Evolutionary conservation across 2,797 vertebrate genomes (phyloP), one percentile per base, ranked within the genome.

Genomic region (Fratercula arctica): DNA sequence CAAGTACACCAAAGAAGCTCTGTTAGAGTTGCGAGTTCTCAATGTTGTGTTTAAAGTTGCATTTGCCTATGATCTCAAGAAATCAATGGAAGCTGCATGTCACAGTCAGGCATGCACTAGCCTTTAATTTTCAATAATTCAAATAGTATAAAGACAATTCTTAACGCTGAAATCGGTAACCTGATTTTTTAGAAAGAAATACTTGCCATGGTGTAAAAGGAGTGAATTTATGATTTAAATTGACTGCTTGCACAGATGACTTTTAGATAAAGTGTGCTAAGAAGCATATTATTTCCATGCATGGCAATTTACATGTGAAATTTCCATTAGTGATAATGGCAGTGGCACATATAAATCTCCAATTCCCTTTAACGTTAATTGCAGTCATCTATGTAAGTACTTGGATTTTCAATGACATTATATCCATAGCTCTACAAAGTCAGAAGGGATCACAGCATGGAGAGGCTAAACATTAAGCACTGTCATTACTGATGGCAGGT

Each of bases 271-370:
- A 91, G 57, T 4, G 4, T 68, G 25, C 85, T 70, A 93, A 95
- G 92, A 54, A 96, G 89, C 61, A 8, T 91, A 94, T 96, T 96
- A 96, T 96, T 96, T 94, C 79, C 80, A 95, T 70, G 83, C 89
- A 93, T 90, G 85, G 91, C 93, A 96, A 96, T 97, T 96, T 96
- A 91, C 96, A 96, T 92, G 83, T 88, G 91, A 96, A 96, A 96
- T 96, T 95, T 96, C 95, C 95, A 96, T 97, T 96, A 95, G 89
- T 48, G 93, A 37, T 96, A 96, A 95, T 96, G 73, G 77, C 77
- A 84, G 73, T 70, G 61, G 87, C 85, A 93, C 20, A 0, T 90
- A 95, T 76, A 96, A 93, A 94, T 96, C 89, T 93, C 82, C 76
- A 90, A 33, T 84, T 96, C 94, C 54, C 91, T 95, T 94, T 86